Conservation (phyloP, 2,888 invertebrate species). For the Ectemnius cavifrons region DNA sequence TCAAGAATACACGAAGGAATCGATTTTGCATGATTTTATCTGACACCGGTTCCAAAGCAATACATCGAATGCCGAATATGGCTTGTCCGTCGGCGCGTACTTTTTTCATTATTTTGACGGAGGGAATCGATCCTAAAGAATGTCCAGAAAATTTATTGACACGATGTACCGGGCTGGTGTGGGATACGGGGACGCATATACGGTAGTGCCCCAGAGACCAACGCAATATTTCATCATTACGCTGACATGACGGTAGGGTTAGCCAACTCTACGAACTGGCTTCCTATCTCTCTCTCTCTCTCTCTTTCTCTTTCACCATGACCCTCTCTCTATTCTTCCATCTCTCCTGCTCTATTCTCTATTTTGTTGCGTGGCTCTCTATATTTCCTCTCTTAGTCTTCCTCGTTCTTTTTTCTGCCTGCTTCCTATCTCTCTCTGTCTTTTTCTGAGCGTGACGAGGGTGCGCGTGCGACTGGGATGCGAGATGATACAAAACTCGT, state of each 20-base stretch:
- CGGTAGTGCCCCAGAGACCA: constrained; percentile 60
- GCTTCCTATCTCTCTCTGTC: constrained; percentile 26
- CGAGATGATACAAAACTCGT: constrained; percentile 70
- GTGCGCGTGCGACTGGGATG: constrained; percentile 19
- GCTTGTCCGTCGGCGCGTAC: no score
- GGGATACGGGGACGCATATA: constrained; percentile 57
- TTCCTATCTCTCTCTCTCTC: constrained; percentile 38
- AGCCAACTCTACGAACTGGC: constrained; percentile 45
- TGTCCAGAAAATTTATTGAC: constrained; percentile 16
- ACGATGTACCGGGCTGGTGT: constrained; percentile 53
- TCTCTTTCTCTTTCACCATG: constrained; percentile 14
- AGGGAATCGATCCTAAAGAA: constrained; percentile 54
- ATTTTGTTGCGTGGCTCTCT: neutral
- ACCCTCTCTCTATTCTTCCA: constrained; percentile 27
- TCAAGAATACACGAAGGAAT: no score
- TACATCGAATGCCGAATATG: no score
- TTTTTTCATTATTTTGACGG: constrained; percentile 7
- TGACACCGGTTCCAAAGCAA: no score
- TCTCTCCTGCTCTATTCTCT: neutral
- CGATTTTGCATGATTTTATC: no score
- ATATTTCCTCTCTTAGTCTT: neutral
- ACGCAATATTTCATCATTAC: constrained; percentile 77
- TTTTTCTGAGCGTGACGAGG: constrained; percentile 1
- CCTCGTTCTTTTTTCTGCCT: constrained; percentile 25
- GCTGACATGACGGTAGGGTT: constrained; percentile 74